Evolutionary conservation across 2,888 invertebrate genomes (phyloP), one percentile per base, ranked within the genome.

Genomic region (Coleophora flavipennella): DNA sequence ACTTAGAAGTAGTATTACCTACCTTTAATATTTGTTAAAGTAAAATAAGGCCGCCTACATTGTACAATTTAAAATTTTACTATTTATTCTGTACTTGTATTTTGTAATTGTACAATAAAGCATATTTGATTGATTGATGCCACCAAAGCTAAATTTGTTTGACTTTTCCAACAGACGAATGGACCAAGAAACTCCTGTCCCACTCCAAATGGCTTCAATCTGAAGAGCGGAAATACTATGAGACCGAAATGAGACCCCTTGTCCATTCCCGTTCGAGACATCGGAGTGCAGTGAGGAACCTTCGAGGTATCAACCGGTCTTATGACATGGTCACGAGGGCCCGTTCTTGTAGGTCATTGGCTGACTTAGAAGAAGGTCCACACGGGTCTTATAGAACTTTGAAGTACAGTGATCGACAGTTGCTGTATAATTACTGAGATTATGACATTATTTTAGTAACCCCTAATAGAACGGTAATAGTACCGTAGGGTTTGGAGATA

Each of bases 171-270:
- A 38, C 74, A 84, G 92, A 91, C 33, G 83, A 87, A 60, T 92
- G 92, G 92, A 86, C 91, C 45, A 88, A 91, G 53, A 91, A 90
- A 53, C 67, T 92, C 4, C 86, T 90, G 36, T 88, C 69, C 27
- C 89, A 91, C 57, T 85, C 87, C 20, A 89, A 90, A 39, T 92
- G 92, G 92, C 90, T 92, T 50, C 84, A 88, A 57, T 83, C 83
- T 20, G 91, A 92, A 60, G 91, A 92, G 33, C 57, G 70, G 3
- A 71, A 62, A 39, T 81, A 67, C 50, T 81, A 79, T 56, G 67
- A 75, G 25, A 81, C 83, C n/a, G 79, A 77, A 37, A 46, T 84
- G 1, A 76, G 70, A 25, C 80, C 80, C 2, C 77, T 74, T 41
- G 32, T 51, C 0, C 53, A 60, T 1, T 42, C 57, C 0, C 58